Evolutionary conservation across 2,797 vertebrate species (phyloP).

Genomic region (Manis pentadactyla): DNA sequence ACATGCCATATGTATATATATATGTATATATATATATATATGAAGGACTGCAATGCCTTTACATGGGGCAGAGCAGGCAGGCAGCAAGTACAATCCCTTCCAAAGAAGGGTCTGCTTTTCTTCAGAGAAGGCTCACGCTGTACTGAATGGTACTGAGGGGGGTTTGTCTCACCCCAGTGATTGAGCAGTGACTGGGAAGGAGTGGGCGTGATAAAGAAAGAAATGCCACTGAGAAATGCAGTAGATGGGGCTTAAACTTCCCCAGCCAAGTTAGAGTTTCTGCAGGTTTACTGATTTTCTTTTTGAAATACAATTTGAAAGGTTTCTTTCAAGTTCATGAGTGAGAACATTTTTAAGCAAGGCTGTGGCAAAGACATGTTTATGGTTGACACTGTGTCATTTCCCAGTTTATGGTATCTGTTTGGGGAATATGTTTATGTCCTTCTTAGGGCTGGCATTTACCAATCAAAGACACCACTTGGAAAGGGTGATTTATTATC

Average conservation of each 20-base stretch:
- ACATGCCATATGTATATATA: fast-evolving
- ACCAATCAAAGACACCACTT: constrained; percentile 32
- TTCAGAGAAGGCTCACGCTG: neutral
- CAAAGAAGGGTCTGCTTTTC: neutral
- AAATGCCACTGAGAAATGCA: neutral
- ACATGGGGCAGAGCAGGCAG: neutral
- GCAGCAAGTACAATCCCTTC: neutral
- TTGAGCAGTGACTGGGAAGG: constrained; percentile 29
- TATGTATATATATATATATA: neutral
- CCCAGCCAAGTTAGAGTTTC: constrained; percentile 12
- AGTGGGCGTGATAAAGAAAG: neutral
- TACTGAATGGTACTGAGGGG: neutral
- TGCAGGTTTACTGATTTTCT: constrained; percentile 63
- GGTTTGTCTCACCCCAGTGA: neutral
- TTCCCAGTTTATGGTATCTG: constrained; percentile 46
- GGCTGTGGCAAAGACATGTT: constrained; percentile 53
- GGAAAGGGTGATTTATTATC: constrained; percentile 24
- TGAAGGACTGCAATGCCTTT: neutral
- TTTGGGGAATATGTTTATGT: constrained; percentile 66
- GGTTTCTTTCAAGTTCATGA: constrained; percentile 49
- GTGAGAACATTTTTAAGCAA: constrained; percentile 65
- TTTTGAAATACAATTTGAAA: constrained; percentile 69
- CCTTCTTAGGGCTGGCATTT: constrained; percentile 53
- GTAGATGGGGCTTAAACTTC: neutral
- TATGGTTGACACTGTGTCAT: constrained; percentile 62